Evolutionary conservation across 2,113 vertebrate species (phyloP), one percentile per base, ranked within the genome.

Genomic region (Seriola rivoliana): DNA sequence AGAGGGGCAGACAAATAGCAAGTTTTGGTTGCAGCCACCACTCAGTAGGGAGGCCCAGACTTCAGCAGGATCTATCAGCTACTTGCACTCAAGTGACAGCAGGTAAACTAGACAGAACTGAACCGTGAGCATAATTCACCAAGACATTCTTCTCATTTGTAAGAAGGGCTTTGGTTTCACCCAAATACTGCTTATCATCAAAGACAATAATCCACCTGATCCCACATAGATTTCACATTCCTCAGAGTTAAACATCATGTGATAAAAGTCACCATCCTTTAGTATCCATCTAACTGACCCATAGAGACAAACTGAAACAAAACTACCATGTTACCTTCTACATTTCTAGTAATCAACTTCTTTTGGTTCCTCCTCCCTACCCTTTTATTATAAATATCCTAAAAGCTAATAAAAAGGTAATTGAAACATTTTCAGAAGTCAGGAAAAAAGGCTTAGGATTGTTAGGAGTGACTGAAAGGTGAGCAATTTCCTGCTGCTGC

Each of bases 181-280:
- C 32, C 50, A 72, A 89, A 89, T 58, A 62, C 87, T 88, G 80
- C 74, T 85, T 67, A 89, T 92, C 76, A 90, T 92, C 81, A 89
- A 93, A 91, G 85, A 90, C 84, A 85, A 91, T 90, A 92, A 93
- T 92, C 93, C 89, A 91, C 73, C 82, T 92, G 80, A 93, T 85
- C 80, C 86, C 76, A 73, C 78, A 80, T 66, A 94, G 85, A 87
- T 85, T 91, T 86, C 63, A 91, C 86, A 93, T 93, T 94, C 91
- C 90, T 77, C 29, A 5, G 75, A 86, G 79, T 78, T 90, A 64
- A 73, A 75, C 14, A 13, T 91, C 88, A 93, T 91, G 90, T 89
- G 90, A 93, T 67, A 76, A 80, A 60, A 77, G 71, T 52, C 73
- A 73, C 77, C 87, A 75, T 79, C 79, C 57, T 66, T 87, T 57